These are phyloP conservation scores for Caenorhabditis plicata DNA, from an alignment of 2,888 invertebrate genomes.

Conservation along the genomic window DNA sequence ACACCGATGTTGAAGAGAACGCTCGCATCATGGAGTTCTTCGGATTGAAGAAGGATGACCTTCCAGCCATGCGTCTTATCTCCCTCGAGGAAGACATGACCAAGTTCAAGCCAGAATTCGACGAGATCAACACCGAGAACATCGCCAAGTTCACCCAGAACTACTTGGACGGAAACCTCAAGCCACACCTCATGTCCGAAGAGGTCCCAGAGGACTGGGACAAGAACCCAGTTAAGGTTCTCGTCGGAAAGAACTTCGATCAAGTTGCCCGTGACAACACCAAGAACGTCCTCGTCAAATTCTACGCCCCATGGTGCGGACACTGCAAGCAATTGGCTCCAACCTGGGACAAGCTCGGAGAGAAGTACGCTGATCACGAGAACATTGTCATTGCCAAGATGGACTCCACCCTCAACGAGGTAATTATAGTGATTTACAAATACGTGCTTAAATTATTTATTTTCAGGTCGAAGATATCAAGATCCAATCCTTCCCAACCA, in stretches of 20 bases:
- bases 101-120: slow-evolving; percentile 84
- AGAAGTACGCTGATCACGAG: slow-evolving; percentile 81
- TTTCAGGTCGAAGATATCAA: slow-evolving; percentile 63
- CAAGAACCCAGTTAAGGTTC: slow-evolving; percentile 83
- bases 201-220: slow-evolving; percentile 96
- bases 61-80: slow-evolving; percentile 74
- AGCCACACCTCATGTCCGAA: slow-evolving; percentile 91
- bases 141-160: slow-evolving; percentile 80
- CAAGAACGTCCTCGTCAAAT: slow-evolving; percentile 95
- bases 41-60: slow-evolving; percentile 87
- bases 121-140: slow-evolving; percentile 75
- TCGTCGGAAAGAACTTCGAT: slow-evolving; percentile 94
- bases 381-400: slow-evolving; percentile 93
- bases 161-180: slow-evolving; percentile 87
- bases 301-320: slow-evolving; percentile 76
- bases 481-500: slow-evolving; percentile 76
- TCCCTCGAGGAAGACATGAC: slow-evolving; percentile 94
- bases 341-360: slow-evolving; percentile 91
- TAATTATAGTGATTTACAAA: slow-evolving; percentile 66
- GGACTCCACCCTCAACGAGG: slow-evolving; percentile 95
- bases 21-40: slow-evolving; percentile 98
- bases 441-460: not conserved
- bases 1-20: slow-evolving; percentile 92
- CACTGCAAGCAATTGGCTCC: slow-evolving; percentile 97
- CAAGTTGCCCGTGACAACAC: slow-evolving; percentile 80